phyloP scores from a whole-genome alignment of 2,797 vertebrate genomes.

The Nyctibius grandis region DNA sequence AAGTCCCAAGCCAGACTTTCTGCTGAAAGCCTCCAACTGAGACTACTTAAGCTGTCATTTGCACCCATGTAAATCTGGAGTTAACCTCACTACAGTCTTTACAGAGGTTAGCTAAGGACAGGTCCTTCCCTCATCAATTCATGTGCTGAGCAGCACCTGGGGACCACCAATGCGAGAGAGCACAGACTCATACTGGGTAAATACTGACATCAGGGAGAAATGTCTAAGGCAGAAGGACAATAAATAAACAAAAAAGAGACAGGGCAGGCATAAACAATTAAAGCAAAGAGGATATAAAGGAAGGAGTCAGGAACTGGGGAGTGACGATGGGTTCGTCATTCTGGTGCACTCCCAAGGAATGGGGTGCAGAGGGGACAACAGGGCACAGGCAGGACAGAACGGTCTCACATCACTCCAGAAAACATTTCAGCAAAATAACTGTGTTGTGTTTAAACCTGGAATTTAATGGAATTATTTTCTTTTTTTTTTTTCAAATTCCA shows the following conservation, averaged over 20 bases:
- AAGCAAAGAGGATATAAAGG: not conserved
- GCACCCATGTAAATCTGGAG: not conserved
- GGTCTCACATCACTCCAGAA: not conserved
- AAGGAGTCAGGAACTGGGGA: not conserved
- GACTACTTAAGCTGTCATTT: not conserved
- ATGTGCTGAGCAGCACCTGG: not conserved
- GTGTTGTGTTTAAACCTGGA: not conserved
- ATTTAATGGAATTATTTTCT: not conserved
- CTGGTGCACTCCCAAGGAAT: not conserved
- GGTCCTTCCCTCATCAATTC: not conserved
- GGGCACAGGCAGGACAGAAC: not conserved
- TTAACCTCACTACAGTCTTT: not conserved
- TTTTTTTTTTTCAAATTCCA: not conserved
- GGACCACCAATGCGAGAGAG: not conserved
- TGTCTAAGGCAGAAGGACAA: not conserved
- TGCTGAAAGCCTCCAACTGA: not conserved
- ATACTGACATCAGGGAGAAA: not conserved
- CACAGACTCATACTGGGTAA: not conserved
- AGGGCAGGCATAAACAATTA: not conserved
- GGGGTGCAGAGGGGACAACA: not conserved
- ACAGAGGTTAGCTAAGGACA: not conserved
- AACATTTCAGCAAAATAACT: not conserved
- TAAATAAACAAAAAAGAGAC: not conserved
- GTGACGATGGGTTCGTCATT: not conserved
- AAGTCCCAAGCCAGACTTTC: not conserved